These are phyloP conservation scores for Pomacea canaliculata DNA, from an alignment of 2,888 invertebrate species.

Conservation along the genomic window DNA sequence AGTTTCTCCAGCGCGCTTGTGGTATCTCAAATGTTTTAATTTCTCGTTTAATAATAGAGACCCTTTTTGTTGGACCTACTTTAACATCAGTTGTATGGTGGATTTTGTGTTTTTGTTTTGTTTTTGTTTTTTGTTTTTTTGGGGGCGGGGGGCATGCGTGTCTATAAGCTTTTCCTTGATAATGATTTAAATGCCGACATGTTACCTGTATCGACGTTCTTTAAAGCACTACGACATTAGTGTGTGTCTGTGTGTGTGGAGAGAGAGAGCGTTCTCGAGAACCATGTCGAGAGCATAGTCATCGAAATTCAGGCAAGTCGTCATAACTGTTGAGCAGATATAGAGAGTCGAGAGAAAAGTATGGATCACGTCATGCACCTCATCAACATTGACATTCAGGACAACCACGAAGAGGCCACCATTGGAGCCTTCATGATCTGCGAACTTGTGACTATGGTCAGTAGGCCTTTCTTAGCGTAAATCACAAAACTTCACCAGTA, in stretches of 20 bases:
- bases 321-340: conserved; percentile 48
- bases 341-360: conserved; percentile 81
- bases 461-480: conserved; percentile 28
- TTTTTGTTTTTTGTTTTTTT: too few relatives aligned
- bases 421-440: conserved; percentile 98
- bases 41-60: too few relatives aligned
- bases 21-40: too few relatives aligned
- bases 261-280: background rate
- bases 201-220: background rate
- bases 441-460: conserved; percentile 91
- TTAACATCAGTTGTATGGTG: too few relatives aligned
- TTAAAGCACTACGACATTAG: background rate
- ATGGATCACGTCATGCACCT: conserved; percentile 91
- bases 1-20: background rate
- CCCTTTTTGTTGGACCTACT: too few relatives aligned
- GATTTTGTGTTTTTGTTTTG: too few relatives aligned
- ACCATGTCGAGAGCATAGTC: background rate
- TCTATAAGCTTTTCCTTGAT: too few relatives aligned
- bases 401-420: conserved; percentile 99
- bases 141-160: too few relatives aligned
- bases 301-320: too few relatives aligned
- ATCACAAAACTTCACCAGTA: too few relatives aligned
- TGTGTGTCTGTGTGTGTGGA: background rate
- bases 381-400: conserved; percentile 98
- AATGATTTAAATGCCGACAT: too few relatives aligned